Evolutionary conservation across 2,113 vertebrate species (phyloP).

Genomic region (Oreocharis arfaki): DNA sequence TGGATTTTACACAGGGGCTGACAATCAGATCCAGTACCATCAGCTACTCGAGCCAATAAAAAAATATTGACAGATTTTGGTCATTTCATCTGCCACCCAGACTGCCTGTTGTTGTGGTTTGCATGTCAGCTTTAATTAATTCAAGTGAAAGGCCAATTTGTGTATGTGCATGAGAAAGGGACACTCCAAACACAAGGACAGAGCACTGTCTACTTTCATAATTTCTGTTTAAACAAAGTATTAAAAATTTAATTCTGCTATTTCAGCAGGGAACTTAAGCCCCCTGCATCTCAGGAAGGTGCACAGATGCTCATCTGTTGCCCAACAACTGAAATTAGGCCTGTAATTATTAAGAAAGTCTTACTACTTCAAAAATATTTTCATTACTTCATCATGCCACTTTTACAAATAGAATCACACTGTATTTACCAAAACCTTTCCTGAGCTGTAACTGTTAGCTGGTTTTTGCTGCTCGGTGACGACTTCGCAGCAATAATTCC

Average conservation of each 20-base stretch:
- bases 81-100: neutral
- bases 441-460: neutral
- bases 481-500: neutral
- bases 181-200: neutral
- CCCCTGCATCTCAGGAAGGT: neutral
- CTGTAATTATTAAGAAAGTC: neutral
- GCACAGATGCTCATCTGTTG: neutral
- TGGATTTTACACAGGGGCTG: neutral
- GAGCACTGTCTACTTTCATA: neutral
- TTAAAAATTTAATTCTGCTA: neutral
- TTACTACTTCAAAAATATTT: neutral
- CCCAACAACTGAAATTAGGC: neutral
- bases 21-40: neutral
- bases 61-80: neutral
- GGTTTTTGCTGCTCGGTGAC: neutral
- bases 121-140: conserved; percentile 33
- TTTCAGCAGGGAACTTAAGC: neutral
- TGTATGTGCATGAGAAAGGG: neutral
- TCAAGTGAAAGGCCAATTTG: neutral
- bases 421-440: neutral
- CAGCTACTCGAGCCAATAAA: neutral
- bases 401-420: neutral
- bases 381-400: neutral
- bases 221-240: neutral
- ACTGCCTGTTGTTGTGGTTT: neutral